Evolutionary conservation across 2,888 invertebrate genomes (phyloP).

Genomic region (Gastrophysa polygoni): DNA sequence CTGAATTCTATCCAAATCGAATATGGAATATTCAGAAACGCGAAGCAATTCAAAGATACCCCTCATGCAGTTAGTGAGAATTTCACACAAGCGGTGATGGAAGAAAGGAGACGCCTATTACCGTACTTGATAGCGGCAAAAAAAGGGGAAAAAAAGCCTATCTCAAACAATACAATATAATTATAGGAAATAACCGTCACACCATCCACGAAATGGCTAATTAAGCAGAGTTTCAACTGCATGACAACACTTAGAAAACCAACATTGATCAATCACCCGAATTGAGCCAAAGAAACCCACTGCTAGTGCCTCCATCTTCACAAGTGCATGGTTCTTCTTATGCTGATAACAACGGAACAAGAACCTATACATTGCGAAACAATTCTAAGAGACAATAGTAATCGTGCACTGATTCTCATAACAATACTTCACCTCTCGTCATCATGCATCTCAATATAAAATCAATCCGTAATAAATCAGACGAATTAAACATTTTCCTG

Average conservation of each 20-base stretch:
- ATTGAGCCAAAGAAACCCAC: not conserved
- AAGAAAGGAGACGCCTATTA: not conserved
- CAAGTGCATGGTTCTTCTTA: not conserved
- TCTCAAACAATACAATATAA: slow-evolving; percentile 1
- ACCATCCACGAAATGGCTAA: not conserved
- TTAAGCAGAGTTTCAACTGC: not conserved
- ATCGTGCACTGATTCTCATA: not conserved
- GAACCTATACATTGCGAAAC: not conserved
- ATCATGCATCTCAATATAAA: not conserved
- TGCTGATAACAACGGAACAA: not conserved
- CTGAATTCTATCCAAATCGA: not conserved
- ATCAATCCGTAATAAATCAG: not conserved
- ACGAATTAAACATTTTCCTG: slow-evolving; percentile 1
- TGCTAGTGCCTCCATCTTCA: not conserved
- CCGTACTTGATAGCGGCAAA: slow-evolving; percentile 1
- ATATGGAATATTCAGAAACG: not conserved
- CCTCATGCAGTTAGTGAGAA: not conserved
- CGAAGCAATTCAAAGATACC: not conserved
- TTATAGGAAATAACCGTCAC: not conserved
- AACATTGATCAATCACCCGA: slow-evolving; percentile 2
- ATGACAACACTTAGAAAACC: not conserved
- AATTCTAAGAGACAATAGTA: slow-evolving; percentile 1
- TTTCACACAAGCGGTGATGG: not conserved
- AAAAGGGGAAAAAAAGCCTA: not conserved
- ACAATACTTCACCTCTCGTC: slow-evolving; percentile 1